phyloP scores from a whole-genome alignment of 2,888 invertebrate genomes.

The Calameuta idolon region DNA sequence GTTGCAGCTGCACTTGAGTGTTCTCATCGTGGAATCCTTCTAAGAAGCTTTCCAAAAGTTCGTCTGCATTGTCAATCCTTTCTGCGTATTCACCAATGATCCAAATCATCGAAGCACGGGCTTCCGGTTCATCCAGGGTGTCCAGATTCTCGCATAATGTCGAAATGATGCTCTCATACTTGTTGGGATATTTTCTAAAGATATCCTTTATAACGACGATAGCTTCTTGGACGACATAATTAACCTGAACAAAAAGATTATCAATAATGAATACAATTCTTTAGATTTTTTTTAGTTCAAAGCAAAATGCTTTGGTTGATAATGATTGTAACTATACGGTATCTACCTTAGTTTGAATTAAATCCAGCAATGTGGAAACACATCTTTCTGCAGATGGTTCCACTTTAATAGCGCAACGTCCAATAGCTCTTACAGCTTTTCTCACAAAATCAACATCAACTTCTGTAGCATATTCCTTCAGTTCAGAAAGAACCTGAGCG shows the following conservation, averaged over 20 bases:
- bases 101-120: slow-evolving; percentile 97
- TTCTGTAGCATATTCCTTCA: slow-evolving; percentile 99
- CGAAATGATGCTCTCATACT: slow-evolving; percentile 99
- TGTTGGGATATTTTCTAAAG: slow-evolving; percentile 98
- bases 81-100: slow-evolving; percentile 98
- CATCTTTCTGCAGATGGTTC: slow-evolving; percentile 99
- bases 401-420: slow-evolving; percentile 97
- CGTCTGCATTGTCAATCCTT: slow-evolving; percentile 99
- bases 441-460: slow-evolving; percentile 99
- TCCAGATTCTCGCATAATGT: slow-evolving; percentile 99
- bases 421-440: slow-evolving; percentile 98
- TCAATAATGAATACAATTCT: background rate
- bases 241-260: slow-evolving; percentile 69
- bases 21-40: slow-evolving; percentile 99
- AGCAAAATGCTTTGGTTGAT: background rate
- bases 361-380: slow-evolving; percentile 95
- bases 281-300: background rate
- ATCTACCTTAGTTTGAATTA: slow-evolving; percentile 96
- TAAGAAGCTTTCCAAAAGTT: slow-evolving; percentile 95
- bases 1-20: slow-evolving; percentile 95
- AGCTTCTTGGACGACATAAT: slow-evolving; percentile 99
- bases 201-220: slow-evolving; percentile 99
- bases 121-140: slow-evolving; percentile 98
- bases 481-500: slow-evolving; percentile 95
- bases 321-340: background rate